phyloP scores from a whole-genome alignment of 1,140 invertebrate genomes.

The Monochamus saltuarius region DNA sequence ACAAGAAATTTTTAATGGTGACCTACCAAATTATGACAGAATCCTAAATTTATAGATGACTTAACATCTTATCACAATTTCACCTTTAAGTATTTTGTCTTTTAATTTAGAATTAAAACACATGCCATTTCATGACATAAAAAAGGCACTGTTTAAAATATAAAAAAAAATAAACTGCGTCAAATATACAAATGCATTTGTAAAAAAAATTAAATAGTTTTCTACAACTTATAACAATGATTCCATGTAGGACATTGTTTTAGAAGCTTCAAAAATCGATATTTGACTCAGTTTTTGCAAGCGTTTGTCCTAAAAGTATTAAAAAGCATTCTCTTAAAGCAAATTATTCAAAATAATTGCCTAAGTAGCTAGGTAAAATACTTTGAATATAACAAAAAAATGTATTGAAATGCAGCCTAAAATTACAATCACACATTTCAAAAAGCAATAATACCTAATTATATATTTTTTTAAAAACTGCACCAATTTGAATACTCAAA shows the following conservation, averaged over 20 bases:
- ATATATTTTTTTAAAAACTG: neutral
- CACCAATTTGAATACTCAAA: slow-evolving; percentile 12
- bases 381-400: slow-evolving; percentile 8
- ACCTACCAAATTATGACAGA: slow-evolving; percentile 18
- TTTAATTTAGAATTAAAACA: slow-evolving; percentile 36
- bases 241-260: neutral
- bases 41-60: slow-evolving; percentile 28
- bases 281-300: neutral
- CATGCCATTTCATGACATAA: slow-evolving; percentile 39
- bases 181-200: slow-evolving; percentile 1
- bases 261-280: no score
- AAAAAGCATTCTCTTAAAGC: slow-evolving; percentile 38
- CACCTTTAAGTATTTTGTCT: slow-evolving; percentile 31
- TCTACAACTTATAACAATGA: no score
- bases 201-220: neutral
- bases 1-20: slow-evolving; percentile 25
- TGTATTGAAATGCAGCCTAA: neutral
- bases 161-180: slow-evolving; percentile 17
- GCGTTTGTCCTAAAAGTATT: neutral
- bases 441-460: neutral
- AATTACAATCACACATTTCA: no score
- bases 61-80: slow-evolving; percentile 37
- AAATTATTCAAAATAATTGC: slow-evolving; percentile 47
- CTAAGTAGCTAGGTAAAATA: slow-evolving; percentile 39
- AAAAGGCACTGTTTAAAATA: slow-evolving; percentile 43